A percentile compares a stretch with the other conserved stretches of the same genome.
Conservation (phyloP, 2,797 vertebrate genomes). For the Coccyzus lansbergi region DNA sequence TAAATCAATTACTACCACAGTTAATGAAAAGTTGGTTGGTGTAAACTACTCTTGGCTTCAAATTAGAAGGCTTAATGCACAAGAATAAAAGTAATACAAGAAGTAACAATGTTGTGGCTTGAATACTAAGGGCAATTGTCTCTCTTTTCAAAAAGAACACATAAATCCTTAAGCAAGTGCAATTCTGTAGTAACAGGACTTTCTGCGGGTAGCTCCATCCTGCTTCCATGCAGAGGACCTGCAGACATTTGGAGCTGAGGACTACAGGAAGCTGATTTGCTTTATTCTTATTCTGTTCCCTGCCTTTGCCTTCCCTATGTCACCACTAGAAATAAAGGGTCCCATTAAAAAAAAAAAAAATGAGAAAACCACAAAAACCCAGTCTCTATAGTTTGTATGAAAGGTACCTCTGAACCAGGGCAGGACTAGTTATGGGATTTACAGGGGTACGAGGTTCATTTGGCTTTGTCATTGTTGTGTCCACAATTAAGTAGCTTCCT, state of each 20-base stretch:
- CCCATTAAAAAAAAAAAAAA: neutral
- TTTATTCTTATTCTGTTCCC: neutral
- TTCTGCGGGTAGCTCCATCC: neutral
- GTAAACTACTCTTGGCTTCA: constrained; percentile 59
- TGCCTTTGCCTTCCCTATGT: neutral
- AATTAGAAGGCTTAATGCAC: constrained; percentile 63
- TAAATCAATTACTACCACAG: constrained; percentile 64
- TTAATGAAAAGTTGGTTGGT: constrained; percentile 57
- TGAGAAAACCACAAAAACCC: neutral
- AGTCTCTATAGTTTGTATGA: neutral
- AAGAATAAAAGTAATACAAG: constrained; percentile 56
- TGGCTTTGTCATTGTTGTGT: constrained; percentile 4
- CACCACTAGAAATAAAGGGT: neutral
- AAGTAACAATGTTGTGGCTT: constrained; percentile 48
- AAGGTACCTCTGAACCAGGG: neutral
- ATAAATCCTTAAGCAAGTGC: constrained; percentile 4
- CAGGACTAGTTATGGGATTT: neutral
- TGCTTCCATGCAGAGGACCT: neutral
- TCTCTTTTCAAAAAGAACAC: neutral
- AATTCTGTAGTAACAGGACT: neutral
- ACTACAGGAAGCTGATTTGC: neutral
- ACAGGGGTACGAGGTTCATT: neutral
- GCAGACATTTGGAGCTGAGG: neutral
- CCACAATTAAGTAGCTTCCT: constrained; percentile 52
- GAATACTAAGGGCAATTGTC: constrained; percentile 22